Percentiles rank a stretch among this genome's conserved stretches.
These are phyloP conservation scores for Eutrigla gurnardus DNA, from an alignment of 2,797 vertebrate species.

Conservation along the genomic window DNA sequence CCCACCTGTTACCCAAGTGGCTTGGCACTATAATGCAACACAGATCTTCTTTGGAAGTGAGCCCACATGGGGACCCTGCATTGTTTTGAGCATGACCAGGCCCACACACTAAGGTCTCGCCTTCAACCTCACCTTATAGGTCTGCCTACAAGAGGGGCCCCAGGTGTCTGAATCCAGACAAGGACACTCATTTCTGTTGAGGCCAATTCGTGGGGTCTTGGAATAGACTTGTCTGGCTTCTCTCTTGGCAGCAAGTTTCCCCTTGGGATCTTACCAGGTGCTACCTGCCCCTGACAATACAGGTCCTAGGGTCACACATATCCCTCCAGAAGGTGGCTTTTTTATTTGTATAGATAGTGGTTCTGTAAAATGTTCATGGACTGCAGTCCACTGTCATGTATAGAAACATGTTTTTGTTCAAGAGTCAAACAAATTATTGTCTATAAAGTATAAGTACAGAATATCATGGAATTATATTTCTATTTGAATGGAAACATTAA, in stretches of 20 bases:
- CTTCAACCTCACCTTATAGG: conserved; percentile 14
- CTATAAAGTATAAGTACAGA: background rate
- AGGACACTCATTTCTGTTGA: conserved; percentile 40
- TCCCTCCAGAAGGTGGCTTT: background rate
- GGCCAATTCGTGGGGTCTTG: conserved; percentile 26
- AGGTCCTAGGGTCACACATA: conserved; percentile 17
- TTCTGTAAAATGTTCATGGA: background rate
- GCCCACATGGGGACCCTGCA: conserved; percentile 7
- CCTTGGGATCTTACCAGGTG: conserved; percentile 5
- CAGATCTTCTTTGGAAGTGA: conserved; percentile 2
- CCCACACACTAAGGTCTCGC: background rate
- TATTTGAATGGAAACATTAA: background rate
- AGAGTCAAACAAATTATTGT: background rate
- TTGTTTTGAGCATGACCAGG: conserved; percentile 28
- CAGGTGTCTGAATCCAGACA: conserved; percentile 29
- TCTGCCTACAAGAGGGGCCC: background rate
- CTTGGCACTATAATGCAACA: conserved; percentile 7
- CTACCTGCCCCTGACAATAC: conserved; percentile 17
- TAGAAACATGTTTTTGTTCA: background rate
- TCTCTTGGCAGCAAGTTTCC: conserved; percentile 23
- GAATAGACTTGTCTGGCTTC: conserved; percentile 16
- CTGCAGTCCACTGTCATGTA: background rate
- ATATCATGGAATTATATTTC: background rate
- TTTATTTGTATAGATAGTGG: background rate
- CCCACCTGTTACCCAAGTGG: background rate